Conservation (phyloP, 2,888 invertebrate species). For the Apotomis capreana region DNA sequence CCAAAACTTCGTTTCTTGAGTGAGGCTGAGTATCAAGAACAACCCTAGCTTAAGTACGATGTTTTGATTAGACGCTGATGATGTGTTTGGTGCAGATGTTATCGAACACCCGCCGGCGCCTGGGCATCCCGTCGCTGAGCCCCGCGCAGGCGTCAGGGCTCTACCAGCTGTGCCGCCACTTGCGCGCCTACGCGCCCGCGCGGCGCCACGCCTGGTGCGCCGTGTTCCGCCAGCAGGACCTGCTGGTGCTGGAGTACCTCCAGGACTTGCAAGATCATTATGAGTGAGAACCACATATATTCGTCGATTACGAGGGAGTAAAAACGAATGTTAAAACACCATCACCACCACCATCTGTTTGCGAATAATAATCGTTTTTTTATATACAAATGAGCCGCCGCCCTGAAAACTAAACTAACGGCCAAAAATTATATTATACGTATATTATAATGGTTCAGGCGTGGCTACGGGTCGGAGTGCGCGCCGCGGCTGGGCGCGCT, state of each 20-base stretch:
- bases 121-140: neutral
- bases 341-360: too few relatives aligned
- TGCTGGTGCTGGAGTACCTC: neutral
- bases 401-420: too few relatives aligned
- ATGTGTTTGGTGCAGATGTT: neutral
- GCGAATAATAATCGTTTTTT: too few relatives aligned
- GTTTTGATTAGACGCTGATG: too few relatives aligned
- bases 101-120: neutral
- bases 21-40: too few relatives aligned
- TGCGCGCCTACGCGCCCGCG: neutral
- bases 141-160: neutral
- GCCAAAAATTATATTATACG: neutral
- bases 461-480: slow-evolving; percentile 36
- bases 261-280: neutral
- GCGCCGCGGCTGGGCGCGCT: slow-evolving; percentile 83
- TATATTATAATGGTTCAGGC: neutral
- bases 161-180: neutral
- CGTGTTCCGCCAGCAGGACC: neutral
- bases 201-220: neutral
- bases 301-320: too few relatives aligned
- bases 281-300: neutral
- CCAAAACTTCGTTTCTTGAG: too few relatives aligned
- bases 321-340: too few relatives aligned
- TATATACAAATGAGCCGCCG: too few relatives aligned
- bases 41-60: too few relatives aligned